Evolutionary conservation across 2,888 invertebrate genomes (phyloP).

Genomic region (Priocnemis perturbator): DNA sequence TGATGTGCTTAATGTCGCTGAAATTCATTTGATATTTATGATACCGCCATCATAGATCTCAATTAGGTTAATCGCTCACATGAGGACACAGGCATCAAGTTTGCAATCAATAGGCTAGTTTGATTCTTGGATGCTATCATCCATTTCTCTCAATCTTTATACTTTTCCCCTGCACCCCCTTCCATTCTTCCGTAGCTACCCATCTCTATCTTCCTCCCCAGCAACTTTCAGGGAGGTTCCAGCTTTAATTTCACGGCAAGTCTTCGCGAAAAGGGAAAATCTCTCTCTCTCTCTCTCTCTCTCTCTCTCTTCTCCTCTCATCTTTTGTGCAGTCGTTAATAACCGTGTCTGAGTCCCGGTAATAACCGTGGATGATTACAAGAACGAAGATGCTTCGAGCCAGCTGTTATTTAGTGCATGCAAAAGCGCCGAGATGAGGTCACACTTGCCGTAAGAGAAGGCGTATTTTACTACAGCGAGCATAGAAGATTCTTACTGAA

Average conservation of each 20-base stretch:
- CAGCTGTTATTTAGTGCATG: conserved; percentile 51
- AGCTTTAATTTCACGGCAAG: conserved; percentile 57
- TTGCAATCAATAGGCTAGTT: too few relatives aligned
- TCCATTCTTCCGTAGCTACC: conserved; percentile 28
- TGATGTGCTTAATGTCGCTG: too few relatives aligned
- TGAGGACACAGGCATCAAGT: too few relatives aligned
- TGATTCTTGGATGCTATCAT: too few relatives aligned
- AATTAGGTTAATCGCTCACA: too few relatives aligned
- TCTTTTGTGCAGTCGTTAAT: conserved; percentile 44
- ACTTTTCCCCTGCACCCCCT: neutral
- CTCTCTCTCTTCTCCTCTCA: conserved; percentile 20
- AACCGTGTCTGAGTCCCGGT: conserved; percentile 42
- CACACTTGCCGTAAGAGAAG: neutral
- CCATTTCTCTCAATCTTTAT: neutral
- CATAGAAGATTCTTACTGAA: too few relatives aligned
- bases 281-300: conserved; percentile 13
- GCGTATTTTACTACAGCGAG: too few relatives aligned
- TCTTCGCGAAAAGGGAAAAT: conserved; percentile 39
- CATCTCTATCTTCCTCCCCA: conserved; percentile 7
- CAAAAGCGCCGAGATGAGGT: conserved; percentile 30
- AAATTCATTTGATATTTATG: too few relatives aligned
- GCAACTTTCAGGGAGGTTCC: conserved; percentile 19
- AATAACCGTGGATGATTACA: conserved; percentile 53
- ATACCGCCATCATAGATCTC: neutral
- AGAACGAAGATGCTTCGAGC: conserved; percentile 45